Base-by-base conservation (phyloP, 2,888 invertebrate genomes). In the Cephus pulcher region DNA sequence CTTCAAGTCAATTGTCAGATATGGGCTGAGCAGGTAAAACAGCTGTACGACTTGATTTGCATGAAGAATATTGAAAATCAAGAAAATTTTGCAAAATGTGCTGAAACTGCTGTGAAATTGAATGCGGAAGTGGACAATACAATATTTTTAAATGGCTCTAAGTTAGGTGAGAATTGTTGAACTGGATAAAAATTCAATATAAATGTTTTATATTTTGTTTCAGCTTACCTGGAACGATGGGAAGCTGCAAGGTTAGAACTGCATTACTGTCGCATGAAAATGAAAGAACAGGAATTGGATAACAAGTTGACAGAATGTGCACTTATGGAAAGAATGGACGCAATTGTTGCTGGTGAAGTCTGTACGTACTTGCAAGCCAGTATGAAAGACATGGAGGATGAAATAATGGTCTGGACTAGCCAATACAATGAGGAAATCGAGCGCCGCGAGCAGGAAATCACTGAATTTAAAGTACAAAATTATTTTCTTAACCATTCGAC, bases 201-300 rank as follows among this genome's bases (percentile, higher is more conserved):
- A 9, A 56, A 23, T 56, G 2, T 56, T 56, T 23, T 9, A 56
- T 70, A 11, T 37, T n/a, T 73, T 37, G 32, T 12, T 74, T 12
- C 74, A 90, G 89, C 86, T 76, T 89, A 87, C 71, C 79, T 86
- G 4, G 81, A 84, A 40, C 83, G 77, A 74, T 88, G 86, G 87
- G 90, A 89, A 80, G 79, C 81, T 0, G 85, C 86, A 23, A 84
- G 87, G 80, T 34, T 89, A 4, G 85, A 88, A 35, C 88, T 89
- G 74, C 85, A 89, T 75, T 85, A 84, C 34, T 80, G 82, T 12
- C 79, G 71, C 11, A 74, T 82, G 11, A 80, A 81, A 83, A 11
- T 80, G 2, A 76, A 84, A 71, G 88, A 88, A 77, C 80, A 82
- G 32, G 73, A 84, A 33, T 68, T 87, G 4, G 23, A 82, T 3